Conservation (phyloP, 1,140 invertebrate genomes). For the Dreissena rostriformis region DNA sequence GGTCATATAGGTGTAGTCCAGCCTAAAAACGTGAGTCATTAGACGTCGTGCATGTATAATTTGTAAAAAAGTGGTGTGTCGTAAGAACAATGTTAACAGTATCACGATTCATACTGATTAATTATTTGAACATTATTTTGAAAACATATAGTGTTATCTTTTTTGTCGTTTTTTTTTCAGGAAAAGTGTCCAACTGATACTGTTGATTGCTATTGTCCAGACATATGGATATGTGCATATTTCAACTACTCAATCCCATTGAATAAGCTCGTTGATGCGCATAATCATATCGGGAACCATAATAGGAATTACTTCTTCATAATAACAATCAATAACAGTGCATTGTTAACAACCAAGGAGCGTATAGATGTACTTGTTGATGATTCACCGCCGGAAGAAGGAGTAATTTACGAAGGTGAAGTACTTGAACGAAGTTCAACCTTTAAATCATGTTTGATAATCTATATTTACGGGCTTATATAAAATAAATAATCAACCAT, state of each 20-base stretch:
- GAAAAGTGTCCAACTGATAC: neutral
- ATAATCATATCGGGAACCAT: slow-evolving; percentile 59
- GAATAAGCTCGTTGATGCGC: slow-evolving; percentile 45
- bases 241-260: slow-evolving; percentile 48
- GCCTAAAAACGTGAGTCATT: neutral
- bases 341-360: slow-evolving; percentile 38
- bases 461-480: neutral
- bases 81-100: neutral
- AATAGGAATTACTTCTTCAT: slow-evolving; percentile 60
- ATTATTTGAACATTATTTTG: neutral
- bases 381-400: slow-evolving; percentile 57
- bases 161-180: neutral
- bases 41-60: neutral
- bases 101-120: neutral
- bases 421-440: neutral
- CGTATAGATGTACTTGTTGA: slow-evolving; percentile 57
- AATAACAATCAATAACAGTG: slow-evolving; percentile 58
- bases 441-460: neutral
- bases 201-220: slow-evolving; percentile 57
- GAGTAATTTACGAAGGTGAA: slow-evolving; percentile 56
- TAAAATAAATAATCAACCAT: neutral
- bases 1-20: neutral
- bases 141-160: neutral
- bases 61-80: neutral
- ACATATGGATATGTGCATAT: slow-evolving; percentile 47